Evolutionary conservation across 2,888 invertebrate species (phyloP).

Genomic region (Fragum fragum): DNA sequence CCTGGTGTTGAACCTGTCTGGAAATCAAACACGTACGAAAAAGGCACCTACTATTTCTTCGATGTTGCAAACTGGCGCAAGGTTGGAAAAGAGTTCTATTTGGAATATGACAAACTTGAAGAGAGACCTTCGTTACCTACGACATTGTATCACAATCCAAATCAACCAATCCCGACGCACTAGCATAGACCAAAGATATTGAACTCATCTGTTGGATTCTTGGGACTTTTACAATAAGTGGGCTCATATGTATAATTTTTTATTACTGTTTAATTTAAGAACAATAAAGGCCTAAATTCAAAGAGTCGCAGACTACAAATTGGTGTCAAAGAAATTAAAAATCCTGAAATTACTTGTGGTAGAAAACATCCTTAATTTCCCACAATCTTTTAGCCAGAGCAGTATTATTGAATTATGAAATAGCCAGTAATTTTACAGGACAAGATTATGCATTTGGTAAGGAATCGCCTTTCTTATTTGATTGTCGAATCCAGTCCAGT

Average conservation of each 20-base stretch:
- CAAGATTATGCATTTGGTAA: too few species aligned
- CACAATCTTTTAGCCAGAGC: neutral
- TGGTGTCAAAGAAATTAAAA: too few species aligned
- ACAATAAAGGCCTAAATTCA: neutral
- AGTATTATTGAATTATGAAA: too few species aligned
- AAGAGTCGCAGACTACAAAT: neutral
- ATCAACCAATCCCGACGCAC: constrained; percentile 69
- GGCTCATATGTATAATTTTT: neutral
- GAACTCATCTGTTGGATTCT: constrained; percentile 25
- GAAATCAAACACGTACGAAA: constrained; percentile 98
- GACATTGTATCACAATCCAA: constrained; percentile 75
- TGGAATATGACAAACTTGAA: constrained; percentile 99
- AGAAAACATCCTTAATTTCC: neutral
- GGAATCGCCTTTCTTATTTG: too few species aligned
- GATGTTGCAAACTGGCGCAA: constrained; percentile 99
- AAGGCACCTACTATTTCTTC: constrained; percentile 99
- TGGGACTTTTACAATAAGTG: neutral
- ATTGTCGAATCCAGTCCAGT: too few species aligned
- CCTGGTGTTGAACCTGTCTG: constrained; percentile 97
- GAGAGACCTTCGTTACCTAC: constrained; percentile 91
- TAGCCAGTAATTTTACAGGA: too few species aligned
- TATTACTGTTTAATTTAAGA: neutral
- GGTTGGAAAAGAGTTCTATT: constrained; percentile 99
- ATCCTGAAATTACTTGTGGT: neutral
- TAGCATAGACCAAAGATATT: constrained; percentile 28